Percentiles rank a stretch among this genome's conserved stretches.
Evolutionary conservation across 2,113 vertebrate genomes (phyloP).

Genomic region (Desmodus rotundus): DNA sequence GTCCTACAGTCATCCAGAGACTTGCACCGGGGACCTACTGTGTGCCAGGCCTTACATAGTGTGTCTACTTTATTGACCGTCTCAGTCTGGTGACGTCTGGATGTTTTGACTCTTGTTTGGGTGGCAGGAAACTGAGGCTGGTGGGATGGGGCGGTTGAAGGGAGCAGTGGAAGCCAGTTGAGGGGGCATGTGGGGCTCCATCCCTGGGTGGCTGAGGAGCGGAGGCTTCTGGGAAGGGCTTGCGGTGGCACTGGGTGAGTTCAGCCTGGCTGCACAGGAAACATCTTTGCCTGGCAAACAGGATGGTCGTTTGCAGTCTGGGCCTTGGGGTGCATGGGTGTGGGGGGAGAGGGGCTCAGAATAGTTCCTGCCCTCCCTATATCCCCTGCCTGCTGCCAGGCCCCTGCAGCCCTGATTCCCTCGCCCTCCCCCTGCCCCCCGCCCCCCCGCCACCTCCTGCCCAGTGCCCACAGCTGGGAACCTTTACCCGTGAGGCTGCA

Average conservation of each 20-base stretch:
- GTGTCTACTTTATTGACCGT: accelerated
- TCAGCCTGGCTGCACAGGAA: constrained; percentile 51
- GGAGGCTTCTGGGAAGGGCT: not conserved
- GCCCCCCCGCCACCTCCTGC: not conserved
- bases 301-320: not conserved
- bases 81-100: too few species aligned
- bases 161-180: not conserved
- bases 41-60: accelerated
- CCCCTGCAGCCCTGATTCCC: not conserved
- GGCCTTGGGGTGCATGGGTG: not conserved
- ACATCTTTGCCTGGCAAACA: constrained; percentile 49
- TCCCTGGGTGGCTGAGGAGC: not conserved
- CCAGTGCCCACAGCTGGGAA: not conserved
- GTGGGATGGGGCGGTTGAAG: not conserved
- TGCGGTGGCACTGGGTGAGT: not conserved
- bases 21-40: accelerated
- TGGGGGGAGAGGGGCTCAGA: not conserved
- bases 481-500: not conserved
- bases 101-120: not conserved
- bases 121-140: not conserved
- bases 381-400: not conserved
- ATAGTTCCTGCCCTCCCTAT: not conserved
- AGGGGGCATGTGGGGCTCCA: not conserved
- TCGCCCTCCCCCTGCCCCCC: too few species aligned
- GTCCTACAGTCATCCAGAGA: accelerated